Evolutionary conservation across 2,888 invertebrate species (phyloP).

Genomic region (Dryococelus australis): DNA sequence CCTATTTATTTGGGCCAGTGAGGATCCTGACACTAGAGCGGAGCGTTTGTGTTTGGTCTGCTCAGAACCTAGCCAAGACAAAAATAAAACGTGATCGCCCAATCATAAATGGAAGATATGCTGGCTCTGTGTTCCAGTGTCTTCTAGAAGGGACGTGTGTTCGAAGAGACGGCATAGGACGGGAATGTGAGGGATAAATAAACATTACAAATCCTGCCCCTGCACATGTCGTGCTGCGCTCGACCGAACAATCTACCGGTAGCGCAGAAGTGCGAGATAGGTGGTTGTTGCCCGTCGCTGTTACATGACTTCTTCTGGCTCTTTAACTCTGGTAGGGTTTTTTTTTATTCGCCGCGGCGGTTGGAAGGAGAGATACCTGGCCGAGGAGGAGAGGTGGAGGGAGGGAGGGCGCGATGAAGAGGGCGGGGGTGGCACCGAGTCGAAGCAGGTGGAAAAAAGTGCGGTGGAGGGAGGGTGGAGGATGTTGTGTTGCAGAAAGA

Average conservation of each 20-base stretch:
- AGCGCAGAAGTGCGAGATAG: neutral
- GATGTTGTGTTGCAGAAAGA: neutral
- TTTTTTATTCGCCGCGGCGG: neutral
- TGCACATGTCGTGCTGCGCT: neutral
- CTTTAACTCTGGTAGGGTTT: conserved; percentile 27
- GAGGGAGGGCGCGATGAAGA: neutral
- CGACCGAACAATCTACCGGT: neutral
- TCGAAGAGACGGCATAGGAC: too few relatives aligned
- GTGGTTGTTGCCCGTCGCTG: neutral
- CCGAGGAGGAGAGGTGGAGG: neutral
- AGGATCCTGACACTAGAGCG: too few relatives aligned
- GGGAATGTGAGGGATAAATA: too few relatives aligned
- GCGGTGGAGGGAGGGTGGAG: neutral
- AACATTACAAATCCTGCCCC: too few relatives aligned
- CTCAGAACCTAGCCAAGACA: too few relatives aligned
- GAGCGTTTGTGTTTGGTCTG: too few relatives aligned
- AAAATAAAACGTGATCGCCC: too few relatives aligned
- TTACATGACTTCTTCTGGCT: conserved; percentile 20
- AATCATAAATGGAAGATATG: too few relatives aligned
- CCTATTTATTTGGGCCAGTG: too few relatives aligned
- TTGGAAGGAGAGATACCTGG: neutral
- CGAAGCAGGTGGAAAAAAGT: conserved; percentile 21
- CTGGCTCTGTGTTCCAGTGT: too few relatives aligned
- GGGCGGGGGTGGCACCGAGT: conserved; percentile 12
- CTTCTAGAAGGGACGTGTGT: too few relatives aligned